phyloP scores from a whole-genome alignment of 2,113 vertebrate species.

The Seriola dumerili region DNA sequence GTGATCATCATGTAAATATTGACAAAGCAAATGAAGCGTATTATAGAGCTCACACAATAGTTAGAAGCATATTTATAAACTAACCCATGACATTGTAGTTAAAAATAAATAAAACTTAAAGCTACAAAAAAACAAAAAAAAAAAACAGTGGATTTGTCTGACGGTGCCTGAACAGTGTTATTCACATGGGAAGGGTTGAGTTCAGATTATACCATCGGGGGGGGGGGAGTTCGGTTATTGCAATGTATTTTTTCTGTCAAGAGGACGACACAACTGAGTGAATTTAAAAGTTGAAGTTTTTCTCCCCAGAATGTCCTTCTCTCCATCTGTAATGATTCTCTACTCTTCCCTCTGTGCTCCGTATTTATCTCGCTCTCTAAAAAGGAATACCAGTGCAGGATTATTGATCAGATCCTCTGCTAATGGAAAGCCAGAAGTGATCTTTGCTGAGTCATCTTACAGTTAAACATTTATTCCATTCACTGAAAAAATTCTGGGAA shows the following conservation, averaged over 20 bases:
- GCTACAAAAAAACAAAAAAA: slow-evolving; percentile 10
- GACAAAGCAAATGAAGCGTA: slow-evolving; percentile 61
- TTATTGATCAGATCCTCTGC: not conserved
- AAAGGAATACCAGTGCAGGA: not conserved
- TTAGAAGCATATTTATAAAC: slow-evolving; percentile 80
- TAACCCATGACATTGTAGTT: slow-evolving; percentile 70
- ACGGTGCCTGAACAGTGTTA: slow-evolving; percentile 75
- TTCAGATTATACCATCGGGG: slow-evolving; percentile 21
- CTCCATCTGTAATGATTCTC: slow-evolving; percentile 46
- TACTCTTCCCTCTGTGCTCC: not conserved
- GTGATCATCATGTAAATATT: slow-evolving; percentile 79
- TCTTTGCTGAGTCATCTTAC: not conserved
- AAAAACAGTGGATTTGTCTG: slow-evolving; percentile 48
- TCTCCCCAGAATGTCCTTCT: slow-evolving; percentile 43
- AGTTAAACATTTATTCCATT: not conserved
- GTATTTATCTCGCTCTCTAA: not conserved
- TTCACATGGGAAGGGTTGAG: slow-evolving; percentile 38
- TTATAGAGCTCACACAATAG: slow-evolving; percentile 69
- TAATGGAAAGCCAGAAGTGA: not conserved
- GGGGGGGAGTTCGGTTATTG: slow-evolving; percentile 6
- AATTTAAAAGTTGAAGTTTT: slow-evolving; percentile 5
- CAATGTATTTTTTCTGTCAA: slow-evolving; percentile 25
- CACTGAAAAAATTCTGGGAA: slow-evolving; percentile 3
- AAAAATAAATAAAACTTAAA: slow-evolving; percentile 38
- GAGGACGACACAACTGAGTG: slow-evolving; percentile 3